Evolutionary conservation across 2,888 invertebrate species (phyloP).

Genomic region (Microctonus brassicae): DNA sequence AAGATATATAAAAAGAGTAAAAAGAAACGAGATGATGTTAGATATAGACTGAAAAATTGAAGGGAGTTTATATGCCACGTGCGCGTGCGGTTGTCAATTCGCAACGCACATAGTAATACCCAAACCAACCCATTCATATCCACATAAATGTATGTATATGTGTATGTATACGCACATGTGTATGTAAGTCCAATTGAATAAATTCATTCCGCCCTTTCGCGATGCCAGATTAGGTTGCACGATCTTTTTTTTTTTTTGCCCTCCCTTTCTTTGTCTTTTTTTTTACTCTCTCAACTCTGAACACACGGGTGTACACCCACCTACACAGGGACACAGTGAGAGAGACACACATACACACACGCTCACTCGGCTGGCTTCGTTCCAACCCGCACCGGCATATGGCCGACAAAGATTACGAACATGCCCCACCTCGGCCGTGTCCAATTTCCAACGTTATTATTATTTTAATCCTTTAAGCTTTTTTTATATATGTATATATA

Average conservation of each 20-base stretch:
- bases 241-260: constrained; percentile 51
- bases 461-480: constrained; percentile 62
- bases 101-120: constrained; percentile 40
- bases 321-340: not conserved
- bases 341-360: constrained; percentile 21
- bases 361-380: constrained; percentile 61
- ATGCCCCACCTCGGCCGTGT: constrained; percentile 58
- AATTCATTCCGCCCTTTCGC: constrained; percentile 59
- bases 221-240: constrained; percentile 61
- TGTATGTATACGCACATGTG: not conserved
- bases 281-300: constrained; percentile 8
- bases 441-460: constrained; percentile 66
- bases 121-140: constrained; percentile 30
- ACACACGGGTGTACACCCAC: not conserved
- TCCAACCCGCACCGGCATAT: constrained; percentile 62
- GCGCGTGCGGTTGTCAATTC: constrained; percentile 36
- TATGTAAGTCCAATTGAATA: constrained; percentile 60
- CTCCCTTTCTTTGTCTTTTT: constrained; percentile 4
- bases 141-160: constrained; percentile 2
- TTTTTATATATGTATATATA: constrained; percentile 40
- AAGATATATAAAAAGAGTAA: not conserved
- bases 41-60: constrained; percentile 15
- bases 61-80: constrained; percentile 38
- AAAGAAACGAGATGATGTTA: not conserved
- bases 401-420: constrained; percentile 63